phyloP scores from a whole-genome alignment of 2,113 vertebrate species.

The Nicator chloris region DNA sequence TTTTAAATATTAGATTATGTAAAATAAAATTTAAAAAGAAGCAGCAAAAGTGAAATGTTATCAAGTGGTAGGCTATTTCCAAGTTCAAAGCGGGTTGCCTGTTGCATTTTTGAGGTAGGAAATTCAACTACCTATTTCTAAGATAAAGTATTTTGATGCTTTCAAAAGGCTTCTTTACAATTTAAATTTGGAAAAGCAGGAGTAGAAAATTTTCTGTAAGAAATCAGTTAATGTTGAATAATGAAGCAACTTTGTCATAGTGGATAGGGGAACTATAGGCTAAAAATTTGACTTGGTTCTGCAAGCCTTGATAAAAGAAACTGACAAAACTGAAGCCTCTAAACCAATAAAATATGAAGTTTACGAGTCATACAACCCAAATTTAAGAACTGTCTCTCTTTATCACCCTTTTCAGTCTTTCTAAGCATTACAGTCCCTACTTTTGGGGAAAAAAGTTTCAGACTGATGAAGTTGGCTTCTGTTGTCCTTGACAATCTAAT shows the following conservation, averaged over 20 bases:
- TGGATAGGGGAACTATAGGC: not conserved
- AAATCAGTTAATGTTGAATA: not conserved
- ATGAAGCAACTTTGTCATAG: not conserved
- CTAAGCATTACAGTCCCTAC: not conserved
- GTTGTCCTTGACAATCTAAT: not conserved
- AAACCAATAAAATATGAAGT: not conserved
- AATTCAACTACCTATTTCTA: not conserved
- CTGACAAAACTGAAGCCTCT: not conserved
- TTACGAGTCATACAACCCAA: not conserved
- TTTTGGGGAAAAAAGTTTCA: not conserved
- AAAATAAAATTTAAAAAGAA: conserved; percentile 15
- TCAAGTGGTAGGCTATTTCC: not conserved
- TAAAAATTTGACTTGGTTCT: not conserved
- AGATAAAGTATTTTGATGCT: not conserved
- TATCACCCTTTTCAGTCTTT: not conserved
- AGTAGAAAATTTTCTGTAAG: not conserved
- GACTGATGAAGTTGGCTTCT: not conserved
- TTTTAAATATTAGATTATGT: conserved; percentile 42
- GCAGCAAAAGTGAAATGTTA: not conserved
- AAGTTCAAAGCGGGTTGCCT: not conserved
- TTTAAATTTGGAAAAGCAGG: not conserved
- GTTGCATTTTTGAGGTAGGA: not conserved
- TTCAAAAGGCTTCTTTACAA: not conserved
- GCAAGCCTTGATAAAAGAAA: not conserved
- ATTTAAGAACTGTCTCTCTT: not conserved